phyloP scores from a whole-genome alignment of 1,140 invertebrate genomes.

The Aphaenogaster floridana region DNA sequence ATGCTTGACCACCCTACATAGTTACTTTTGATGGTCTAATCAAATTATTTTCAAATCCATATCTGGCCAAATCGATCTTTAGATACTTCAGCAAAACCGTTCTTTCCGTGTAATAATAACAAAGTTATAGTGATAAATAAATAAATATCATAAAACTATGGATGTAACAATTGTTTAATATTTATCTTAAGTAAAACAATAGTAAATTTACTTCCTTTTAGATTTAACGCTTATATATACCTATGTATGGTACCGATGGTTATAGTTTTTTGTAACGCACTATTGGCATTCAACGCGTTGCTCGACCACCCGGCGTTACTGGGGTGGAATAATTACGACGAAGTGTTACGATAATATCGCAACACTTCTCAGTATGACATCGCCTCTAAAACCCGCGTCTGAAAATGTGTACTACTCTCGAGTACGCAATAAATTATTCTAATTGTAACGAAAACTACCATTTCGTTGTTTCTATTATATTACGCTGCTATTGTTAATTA shows the following conservation, averaged over 20 bases:
- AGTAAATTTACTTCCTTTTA: not conserved
- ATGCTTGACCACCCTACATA: too few species aligned
- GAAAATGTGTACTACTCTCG: not conserved
- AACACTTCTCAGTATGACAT: slow-evolving; percentile 9
- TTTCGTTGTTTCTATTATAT: not conserved
- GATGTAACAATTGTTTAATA: not conserved
- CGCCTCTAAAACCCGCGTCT: slow-evolving; percentile 28
- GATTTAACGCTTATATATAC: not conserved
- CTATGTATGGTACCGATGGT: not conserved
- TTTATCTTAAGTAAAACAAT: not conserved
- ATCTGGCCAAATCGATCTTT: too few species aligned
- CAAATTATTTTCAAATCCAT: too few species aligned
- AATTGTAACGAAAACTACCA: slow-evolving; percentile 28
- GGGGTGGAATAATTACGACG: slow-evolving; percentile 48
- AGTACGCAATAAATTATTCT: slow-evolving; percentile 25
- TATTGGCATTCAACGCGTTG: slow-evolving; percentile 37
- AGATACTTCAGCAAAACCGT: too few species aligned
- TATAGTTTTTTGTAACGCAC: slow-evolving; percentile 21
- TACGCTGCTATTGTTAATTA: slow-evolving; percentile 42
- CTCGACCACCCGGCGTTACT: slow-evolving; percentile 5
- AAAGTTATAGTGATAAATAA: not conserved
- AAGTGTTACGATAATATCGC: slow-evolving; percentile 31
- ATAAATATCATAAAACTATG: not conserved
- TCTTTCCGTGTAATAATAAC: not conserved
- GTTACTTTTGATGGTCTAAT: too few species aligned